Conservation (phyloP, 2,797 vertebrate species). For the Acropternis orthonyx region DNA sequence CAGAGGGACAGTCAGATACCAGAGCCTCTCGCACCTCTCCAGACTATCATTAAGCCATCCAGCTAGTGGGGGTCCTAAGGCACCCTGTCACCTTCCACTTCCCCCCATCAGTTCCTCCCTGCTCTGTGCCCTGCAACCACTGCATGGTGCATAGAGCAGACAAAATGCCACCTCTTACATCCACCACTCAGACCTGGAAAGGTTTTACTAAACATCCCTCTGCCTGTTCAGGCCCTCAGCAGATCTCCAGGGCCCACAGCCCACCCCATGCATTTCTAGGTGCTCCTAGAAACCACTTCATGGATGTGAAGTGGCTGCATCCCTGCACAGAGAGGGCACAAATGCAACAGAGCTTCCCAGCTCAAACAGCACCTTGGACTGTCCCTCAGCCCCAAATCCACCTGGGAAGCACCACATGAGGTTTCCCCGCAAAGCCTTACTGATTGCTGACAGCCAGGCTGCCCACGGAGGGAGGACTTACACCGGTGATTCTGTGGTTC, state of each 20-base stretch:
- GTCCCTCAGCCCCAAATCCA: neutral
- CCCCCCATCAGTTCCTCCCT: neutral
- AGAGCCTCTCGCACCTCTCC: neutral
- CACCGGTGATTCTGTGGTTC: constrained; percentile 83
- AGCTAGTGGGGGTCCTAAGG: neutral
- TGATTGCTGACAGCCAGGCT: neutral
- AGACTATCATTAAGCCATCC: neutral
- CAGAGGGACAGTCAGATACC: neutral
- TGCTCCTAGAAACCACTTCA: neutral
- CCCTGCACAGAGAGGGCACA: neutral
- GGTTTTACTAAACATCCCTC: neutral
- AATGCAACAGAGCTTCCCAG: neutral
- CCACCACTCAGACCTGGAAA: neutral
- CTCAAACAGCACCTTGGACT: neutral
- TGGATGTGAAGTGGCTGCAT: neutral
- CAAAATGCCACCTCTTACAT: neutral
- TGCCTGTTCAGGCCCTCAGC: neutral
- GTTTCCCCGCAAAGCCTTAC: neutral
- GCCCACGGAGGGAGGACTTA: constrained; percentile 29
- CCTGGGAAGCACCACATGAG: neutral
- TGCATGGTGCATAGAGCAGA: neutral
- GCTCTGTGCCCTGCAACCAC: neutral
- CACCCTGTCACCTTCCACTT: neutral
- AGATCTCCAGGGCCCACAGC: neutral
- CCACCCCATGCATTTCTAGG: neutral